These are phyloP conservation scores for Holotrichia oblita DNA, from an alignment of 1,140 invertebrate genomes.

Conservation along the genomic window DNA sequence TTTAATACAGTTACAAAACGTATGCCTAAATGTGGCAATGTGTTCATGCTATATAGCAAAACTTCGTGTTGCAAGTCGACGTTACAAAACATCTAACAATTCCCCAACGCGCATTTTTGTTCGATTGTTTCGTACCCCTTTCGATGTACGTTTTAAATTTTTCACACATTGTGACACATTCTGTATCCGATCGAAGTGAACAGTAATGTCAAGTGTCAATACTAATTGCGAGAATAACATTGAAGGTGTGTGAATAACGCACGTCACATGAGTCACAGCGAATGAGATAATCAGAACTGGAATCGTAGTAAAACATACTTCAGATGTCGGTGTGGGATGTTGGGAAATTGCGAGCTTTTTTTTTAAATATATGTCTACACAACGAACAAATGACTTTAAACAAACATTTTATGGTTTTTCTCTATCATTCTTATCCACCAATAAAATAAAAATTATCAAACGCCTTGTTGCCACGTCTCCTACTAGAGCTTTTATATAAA, in stretches of 20 bases:
- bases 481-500: too few relatives aligned
- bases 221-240: conserved; percentile 22
- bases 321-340: neutral
- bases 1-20: neutral
- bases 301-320: neutral
- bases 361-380: too few relatives aligned
- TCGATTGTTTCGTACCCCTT: neutral
- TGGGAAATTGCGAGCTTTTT: neutral
- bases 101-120: neutral
- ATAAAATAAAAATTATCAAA: too few relatives aligned
- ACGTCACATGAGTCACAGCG: neutral
- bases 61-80: neutral
- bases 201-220: neutral
- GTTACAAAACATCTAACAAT: neutral
- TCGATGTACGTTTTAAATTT: neutral
- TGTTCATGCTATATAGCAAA: neutral
- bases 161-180: neutral
- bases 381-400: too few relatives aligned
- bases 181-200: neutral
- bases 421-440: too few relatives aligned
- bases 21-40: neutral
- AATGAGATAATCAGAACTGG: neutral
- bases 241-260: neutral
- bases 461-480: too few relatives aligned
- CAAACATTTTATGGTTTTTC: too few relatives aligned